Evolutionary conservation across 1,140 invertebrate genomes (phyloP).

Genomic region (Drosophila mojavensis): DNA sequence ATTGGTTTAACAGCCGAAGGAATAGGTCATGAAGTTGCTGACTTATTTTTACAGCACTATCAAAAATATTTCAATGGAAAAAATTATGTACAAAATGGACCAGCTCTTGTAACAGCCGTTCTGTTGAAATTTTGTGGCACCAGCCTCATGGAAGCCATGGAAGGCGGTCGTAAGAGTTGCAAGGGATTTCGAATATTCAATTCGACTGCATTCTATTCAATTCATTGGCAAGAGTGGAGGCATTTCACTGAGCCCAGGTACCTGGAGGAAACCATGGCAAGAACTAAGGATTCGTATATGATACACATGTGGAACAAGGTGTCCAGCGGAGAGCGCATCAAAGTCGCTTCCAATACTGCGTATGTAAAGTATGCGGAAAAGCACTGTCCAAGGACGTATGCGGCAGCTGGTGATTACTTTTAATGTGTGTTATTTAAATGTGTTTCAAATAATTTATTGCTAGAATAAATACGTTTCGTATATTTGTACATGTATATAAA

Average conservation of each 20-base stretch:
- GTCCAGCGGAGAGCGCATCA: not conserved
- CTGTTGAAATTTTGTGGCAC: slow-evolving; percentile 86
- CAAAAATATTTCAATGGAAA: slow-evolving; percentile 86
- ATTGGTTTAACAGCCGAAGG: slow-evolving; percentile 86
- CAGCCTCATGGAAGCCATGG: slow-evolving; percentile 86
- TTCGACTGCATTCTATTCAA: slow-evolving; percentile 87
- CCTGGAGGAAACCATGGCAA: slow-evolving; percentile 19
- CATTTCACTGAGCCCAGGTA: slow-evolving; percentile 24
- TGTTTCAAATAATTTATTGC: too few species aligned
- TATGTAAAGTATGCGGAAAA: slow-evolving; percentile 17
- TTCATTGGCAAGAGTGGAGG: slow-evolving; percentile 87
- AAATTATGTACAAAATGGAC: slow-evolving; percentile 89
- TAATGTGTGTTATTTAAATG: not conserved
- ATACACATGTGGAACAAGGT: slow-evolving; percentile 30
- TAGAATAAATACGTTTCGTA: too few species aligned
- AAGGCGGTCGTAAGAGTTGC: slow-evolving; percentile 84
- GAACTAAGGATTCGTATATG: slow-evolving; percentile 85
- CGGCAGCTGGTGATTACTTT: slow-evolving; percentile 26
- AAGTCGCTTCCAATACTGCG: not conserved
- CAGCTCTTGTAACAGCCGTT: slow-evolving; percentile 86
- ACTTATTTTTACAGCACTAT: slow-evolving; percentile 86
- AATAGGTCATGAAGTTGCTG: slow-evolving; percentile 86
- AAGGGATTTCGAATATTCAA: slow-evolving; percentile 87
- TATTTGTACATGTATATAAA: too few species aligned
- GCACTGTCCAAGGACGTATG: slow-evolving; percentile 15